Base-by-base conservation (phyloP, 2,113 vertebrate species). In the Aptenodytes forsteri region DNA sequence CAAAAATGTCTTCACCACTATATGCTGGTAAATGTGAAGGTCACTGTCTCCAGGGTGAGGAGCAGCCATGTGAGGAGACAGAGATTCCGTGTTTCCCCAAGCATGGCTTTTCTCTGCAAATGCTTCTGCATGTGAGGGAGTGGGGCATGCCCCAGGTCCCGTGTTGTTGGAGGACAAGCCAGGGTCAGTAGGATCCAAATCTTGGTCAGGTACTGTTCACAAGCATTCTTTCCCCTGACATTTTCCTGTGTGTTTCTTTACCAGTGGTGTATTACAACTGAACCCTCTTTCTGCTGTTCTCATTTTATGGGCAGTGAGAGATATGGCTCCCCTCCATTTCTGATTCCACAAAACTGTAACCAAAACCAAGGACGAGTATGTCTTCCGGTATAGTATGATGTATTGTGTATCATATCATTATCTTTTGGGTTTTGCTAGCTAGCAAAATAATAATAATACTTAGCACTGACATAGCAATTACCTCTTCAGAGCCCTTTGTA, bases 371-470 rank as follows among this genome's bases (percentile, higher is more conserved):
- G 69, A 86, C 69, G 79, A 93, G 62, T 61, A 96, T 38, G 46
- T 79, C 83, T 97, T 96, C 94, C 6, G 9, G 25, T 92, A 19
- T 20, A 85, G 42, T 71, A 59, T 17, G 30, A 19, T 27, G 61
- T 89, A 96, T 89, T 82, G 11, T 71, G 47, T 95, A 94, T 69
- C 97, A 47, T 97, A 87, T 96, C 4, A 96, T 97, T 96, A 94
- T 72, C 59, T 84, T 94, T 56, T 52, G 69, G 73, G 44, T 42
- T 94, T 94, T 96, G 8, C 83, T 91, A 93, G 72, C 80, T 64
- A 94, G 81, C n/a, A 94, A 94, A 95, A 95, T 81, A 96, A 64
- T 87, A 95, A 79, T 83, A 83, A 78, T 87, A 40, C 29, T 94
- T 95, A 79, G 26, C 38, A 89, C 30, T 84, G 75, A 79, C 89